Base-by-base conservation (phyloP, 1,140 invertebrate genomes). In the Lepeophtheirus salmonis region DNA sequence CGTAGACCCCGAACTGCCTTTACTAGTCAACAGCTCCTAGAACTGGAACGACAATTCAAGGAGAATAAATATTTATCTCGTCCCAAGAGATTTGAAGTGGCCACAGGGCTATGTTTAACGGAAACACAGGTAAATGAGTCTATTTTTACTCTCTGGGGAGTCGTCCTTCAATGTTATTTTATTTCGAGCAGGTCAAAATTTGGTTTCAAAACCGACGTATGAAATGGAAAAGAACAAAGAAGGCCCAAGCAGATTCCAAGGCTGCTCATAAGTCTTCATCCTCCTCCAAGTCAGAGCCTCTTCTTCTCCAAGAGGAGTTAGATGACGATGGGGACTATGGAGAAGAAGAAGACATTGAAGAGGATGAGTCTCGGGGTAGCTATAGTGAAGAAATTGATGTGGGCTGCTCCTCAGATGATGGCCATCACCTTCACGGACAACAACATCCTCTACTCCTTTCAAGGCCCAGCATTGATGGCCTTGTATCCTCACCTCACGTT, bases 61-160 rank as follows among this genome's bases (percentile, higher is more conserved):
- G 88, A 96, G 76, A 97, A 97, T 76, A 98, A 97, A 74, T 98
- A 98, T 75, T 79, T 98, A 17, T 97, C 92, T 23, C 77, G 95
- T 66, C 95, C 95, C 1, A 97, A 97, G 74, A 77, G 95, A 68
- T 99, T 97, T 70, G 94, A 98, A 76, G 92, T 99, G 4, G 95
- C 95, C 26, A 97, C 92, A 18, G 89, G 87, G 50, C 73, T 98
- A 54, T 91, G 94, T 86, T 78, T 98, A 1, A 97, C 91, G 6
- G 95, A 98, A 76, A 98, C 94, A 17, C 92, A 97, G 83, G 92
- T 91, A 74, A 73, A 70, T 12, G 21, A 6, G 23, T n/a, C n/a
- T 49, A 16, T n/a, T 21, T n/a, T 30, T 16, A 56, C 12, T 6
- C 26, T 26, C 16, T 24, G 52, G 23, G 14, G 3, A 20, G 14